Evolutionary conservation across 2,888 invertebrate genomes (phyloP), one percentile per base, ranked within the genome.

Genomic region (Ennomos quercinarius): DNA sequence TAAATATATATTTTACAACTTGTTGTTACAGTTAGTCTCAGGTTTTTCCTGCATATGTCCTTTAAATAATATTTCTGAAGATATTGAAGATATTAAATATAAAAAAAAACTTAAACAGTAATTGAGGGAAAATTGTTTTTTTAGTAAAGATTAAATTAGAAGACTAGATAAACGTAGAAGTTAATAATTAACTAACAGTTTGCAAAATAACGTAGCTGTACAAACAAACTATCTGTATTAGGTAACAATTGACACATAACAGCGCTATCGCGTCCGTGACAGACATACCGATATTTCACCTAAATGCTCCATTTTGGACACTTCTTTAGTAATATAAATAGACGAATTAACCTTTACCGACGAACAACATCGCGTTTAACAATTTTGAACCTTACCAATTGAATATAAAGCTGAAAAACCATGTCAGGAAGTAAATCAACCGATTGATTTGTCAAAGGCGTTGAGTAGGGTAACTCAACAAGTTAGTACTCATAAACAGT

Each of bases 161-260:
- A 27, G 6, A 27, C 6, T 17, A 27, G 17, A 17, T 17, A 17
- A 17, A 17, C 4, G 4, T 27, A 27, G 6, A 27, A 27, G 5
- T 27, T 27, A 6, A 27, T 27, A 6, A 27, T 27, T 27, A 27
- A 27, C 27, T 6, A 6, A 27, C 27, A 27, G 17, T 42, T 27
- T 27, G 9, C 12, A 41, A 40, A 54, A 50, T 46, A 49, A 40
- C 48, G 42, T 53, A 36, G 49, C 56, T 45, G 55, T 43, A 60
- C 52, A 67, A 58, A 46, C 65, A 51, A 48, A 63, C 47, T 62
- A 57, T 53, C 77, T 73, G 46, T 80, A 83, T 82, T 78, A 82
- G 76, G 83, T 83, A 84, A 84, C 80, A 71, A 65, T 64, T 57
- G 65, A 66, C 70, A 70, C 77, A 79, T 76, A 77, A 77, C 72